Evolutionary conservation across 2,888 invertebrate genomes (phyloP).

Genomic region (Rhagonycha lutea): DNA sequence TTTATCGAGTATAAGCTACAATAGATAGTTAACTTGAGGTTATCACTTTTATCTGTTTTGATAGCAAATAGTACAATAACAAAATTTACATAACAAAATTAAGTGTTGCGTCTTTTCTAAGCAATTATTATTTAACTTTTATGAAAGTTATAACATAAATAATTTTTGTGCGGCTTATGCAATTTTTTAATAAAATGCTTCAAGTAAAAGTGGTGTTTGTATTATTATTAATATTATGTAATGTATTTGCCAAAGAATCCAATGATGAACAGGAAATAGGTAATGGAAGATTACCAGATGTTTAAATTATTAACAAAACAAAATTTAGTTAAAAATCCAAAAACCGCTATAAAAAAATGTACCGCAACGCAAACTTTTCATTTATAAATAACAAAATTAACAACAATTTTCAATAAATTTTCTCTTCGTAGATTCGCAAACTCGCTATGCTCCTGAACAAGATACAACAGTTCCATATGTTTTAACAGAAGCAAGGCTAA

Average conservation of each 20-base stretch:
- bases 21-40: too few relatives aligned
- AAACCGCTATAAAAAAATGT: too few relatives aligned
- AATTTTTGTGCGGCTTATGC: neutral
- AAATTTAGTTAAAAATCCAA: too few relatives aligned
- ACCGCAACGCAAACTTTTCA: too few relatives aligned
- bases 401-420: neutral
- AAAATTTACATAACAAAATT: too few relatives aligned
- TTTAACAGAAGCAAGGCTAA: slow-evolving; percentile 69
- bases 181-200: neutral
- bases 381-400: neutral
- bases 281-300: neutral
- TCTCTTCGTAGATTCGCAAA: neutral
- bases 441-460: slow-evolving; percentile 55
- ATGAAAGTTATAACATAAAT: too few relatives aligned
- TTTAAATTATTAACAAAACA: too few relatives aligned
- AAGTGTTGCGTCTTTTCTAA: too few relatives aligned
- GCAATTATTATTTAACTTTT: too few relatives aligned
- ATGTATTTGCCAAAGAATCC: neutral
- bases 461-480: slow-evolving; percentile 64
- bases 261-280: neutral
- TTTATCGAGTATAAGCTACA: too few relatives aligned
- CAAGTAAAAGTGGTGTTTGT: neutral
- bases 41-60: too few relatives aligned
- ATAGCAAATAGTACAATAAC: too few relatives aligned
- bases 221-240: neutral